Conservation (phyloP, 2,888 invertebrate species). For the Nysson spinosus region DNA sequence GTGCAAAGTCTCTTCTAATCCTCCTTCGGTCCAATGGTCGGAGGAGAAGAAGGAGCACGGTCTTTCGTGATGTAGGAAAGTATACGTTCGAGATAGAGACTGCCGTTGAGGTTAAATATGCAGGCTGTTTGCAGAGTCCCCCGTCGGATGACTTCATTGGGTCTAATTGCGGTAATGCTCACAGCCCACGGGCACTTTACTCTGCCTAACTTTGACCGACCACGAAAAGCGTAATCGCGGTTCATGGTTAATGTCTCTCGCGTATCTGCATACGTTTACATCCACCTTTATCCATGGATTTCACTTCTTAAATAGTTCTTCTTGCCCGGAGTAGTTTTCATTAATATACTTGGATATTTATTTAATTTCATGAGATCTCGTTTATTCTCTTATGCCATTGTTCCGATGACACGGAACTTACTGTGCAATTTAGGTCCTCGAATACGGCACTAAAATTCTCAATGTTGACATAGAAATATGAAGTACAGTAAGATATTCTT, state of each 20-base stretch:
- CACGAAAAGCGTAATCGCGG: slow-evolving; percentile 49
- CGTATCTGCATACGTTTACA: slow-evolving; percentile 10
- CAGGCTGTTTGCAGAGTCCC: slow-evolving; percentile 67
- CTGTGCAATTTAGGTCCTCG: too few species aligned
- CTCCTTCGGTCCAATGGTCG: slow-evolving; percentile 6
- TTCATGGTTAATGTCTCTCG: slow-evolving; percentile 23
- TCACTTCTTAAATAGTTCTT: too few species aligned
- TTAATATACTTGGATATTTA: too few species aligned
- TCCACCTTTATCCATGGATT: too few species aligned
- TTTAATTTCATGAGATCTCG: too few species aligned
- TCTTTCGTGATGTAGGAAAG: slow-evolving; percentile 9
- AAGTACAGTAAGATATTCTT: too few species aligned
- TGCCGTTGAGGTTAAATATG: slow-evolving; percentile 66
- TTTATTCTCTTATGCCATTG: too few species aligned
- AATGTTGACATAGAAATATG: too few species aligned
- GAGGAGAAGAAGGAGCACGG: slow-evolving; percentile 29
- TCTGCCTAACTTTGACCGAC: slow-evolving; percentile 40
- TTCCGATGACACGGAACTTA: too few species aligned
- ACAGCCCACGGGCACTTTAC: slow-evolving; percentile 63
- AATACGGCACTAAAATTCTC: too few species aligned
- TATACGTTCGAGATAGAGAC: slow-evolving; percentile 38
- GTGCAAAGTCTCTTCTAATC: not conserved
- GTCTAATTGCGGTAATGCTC: slow-evolving; percentile 72
- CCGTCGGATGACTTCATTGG: slow-evolving; percentile 62
- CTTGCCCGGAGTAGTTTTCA: too few species aligned